Base-by-base conservation (phyloP, 2,888 invertebrate genomes). In the Ophion ellenae region DNA sequence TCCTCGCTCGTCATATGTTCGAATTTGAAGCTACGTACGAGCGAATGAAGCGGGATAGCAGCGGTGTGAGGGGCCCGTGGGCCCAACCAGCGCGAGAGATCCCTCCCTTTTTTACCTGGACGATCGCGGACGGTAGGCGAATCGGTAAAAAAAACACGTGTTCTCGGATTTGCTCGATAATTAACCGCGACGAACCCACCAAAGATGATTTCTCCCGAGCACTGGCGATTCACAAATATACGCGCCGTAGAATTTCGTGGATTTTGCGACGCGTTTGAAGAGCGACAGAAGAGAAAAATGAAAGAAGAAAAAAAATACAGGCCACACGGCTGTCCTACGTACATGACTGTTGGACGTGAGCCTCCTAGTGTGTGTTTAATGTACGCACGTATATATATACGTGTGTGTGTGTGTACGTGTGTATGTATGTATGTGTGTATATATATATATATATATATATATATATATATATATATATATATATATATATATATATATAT, bases 91-190 rank as follows among this genome's bases (percentile, higher is more conserved):
- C 53, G n/a, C 24, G 17, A 4, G 14, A 14, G 17, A 36, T 24
- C 20, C n/a, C 24, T 32, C 32, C 5, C 73, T n/a, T 63, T 74
- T 32, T 20, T 61, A 64, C 36, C 40, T 36, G 66, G 40, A 20
- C 59, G 61, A 81, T 79, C 79, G 61, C 53, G 53, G 45, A 59
- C 47, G 70, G 45, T 47, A 61, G n/a, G 17, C 17, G 67, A 36
- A 7, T 53, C 53, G 53, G 36, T 47, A 53, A 69, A 45, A 84
- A 47, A 84, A 85, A 85, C 85, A 85, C 70, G 79, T 85, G 85
- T 85, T 82, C 74, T 78, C 70, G 78, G 70, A 81, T 85, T 85
- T 73, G 17, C 53, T 59, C 59, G 73, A 73, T 73, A 57, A 73
- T 73, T 73, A 32, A 53, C 57, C 57, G 10, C 36, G 20, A 36